Evolutionary conservation across 2,113 vertebrate genomes (phyloP).

Genomic region (Acanthochromis polyacanthus): DNA sequence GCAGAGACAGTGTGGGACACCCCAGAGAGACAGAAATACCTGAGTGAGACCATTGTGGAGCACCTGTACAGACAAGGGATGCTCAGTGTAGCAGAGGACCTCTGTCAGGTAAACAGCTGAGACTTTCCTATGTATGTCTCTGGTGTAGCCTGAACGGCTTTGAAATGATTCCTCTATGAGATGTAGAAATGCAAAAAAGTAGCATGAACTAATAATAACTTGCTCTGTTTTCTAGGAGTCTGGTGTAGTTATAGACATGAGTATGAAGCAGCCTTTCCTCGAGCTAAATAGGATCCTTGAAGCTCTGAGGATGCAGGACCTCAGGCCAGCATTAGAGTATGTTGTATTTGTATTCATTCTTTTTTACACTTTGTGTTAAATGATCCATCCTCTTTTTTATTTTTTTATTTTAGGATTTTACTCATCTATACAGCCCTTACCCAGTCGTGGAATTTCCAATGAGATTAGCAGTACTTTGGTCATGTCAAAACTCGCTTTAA

Average conservation of each 20-base stretch:
- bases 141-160: not conserved
- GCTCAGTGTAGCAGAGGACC: constrained; percentile 91
- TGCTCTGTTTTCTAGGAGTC: constrained; percentile 84
- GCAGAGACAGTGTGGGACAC: constrained; percentile 91
- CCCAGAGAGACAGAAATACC: constrained; percentile 89
- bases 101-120: constrained; percentile 87
- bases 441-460: not conserved
- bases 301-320: constrained; percentile 90
- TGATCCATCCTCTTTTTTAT: not conserved
- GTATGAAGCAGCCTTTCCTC: constrained; percentile 92
- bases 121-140: not conserved
- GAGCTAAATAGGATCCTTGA: constrained; percentile 92
- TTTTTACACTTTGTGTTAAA: not conserved
- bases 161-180: not conserved
- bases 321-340: constrained; percentile 90
- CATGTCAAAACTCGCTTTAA: not conserved
- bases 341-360: constrained; percentile 30
- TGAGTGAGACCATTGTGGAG: constrained; percentile 91
- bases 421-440: too few relatives aligned
- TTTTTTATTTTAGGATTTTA: not conserved
- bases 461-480: not conserved
- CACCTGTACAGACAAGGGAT: constrained; percentile 93
- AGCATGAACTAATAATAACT: not conserved
- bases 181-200: not conserved
- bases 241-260: constrained; percentile 90